Base-by-base conservation (phyloP, 2,113 vertebrate species). In the Otolemur garnettii region DNA sequence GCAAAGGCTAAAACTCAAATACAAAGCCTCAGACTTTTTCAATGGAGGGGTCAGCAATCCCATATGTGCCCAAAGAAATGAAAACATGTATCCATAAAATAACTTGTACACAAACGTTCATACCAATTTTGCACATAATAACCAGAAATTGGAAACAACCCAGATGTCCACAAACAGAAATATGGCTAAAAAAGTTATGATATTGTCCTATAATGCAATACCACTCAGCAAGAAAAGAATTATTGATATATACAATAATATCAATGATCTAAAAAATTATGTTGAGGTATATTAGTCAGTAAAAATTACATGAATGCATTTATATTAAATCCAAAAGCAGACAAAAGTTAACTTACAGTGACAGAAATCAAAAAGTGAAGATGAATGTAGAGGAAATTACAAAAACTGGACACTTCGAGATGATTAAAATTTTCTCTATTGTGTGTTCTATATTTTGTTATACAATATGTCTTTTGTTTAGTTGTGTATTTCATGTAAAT, bases 151-250 rank as follows among this genome's bases (percentile, higher is more conserved):
- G 11, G 38, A 84, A 86, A 85, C 50, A 71, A 62, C 18, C 21
- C 45, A 90, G 79, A 92, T 28, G 28, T 33, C 68, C 14, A 53
- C 45, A 14, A 79, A 85, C 3, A 85, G 19, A 18, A 88, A 42
- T 42, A 91, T 0, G 17, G 7, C 75, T 35, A 85, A 79, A 93
- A 38, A 84, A 80, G 84, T 0, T 69, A 30, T 78, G 74, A 30
- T 88, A 75, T 81, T 91, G 88, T 69, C 42, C 80, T 68, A 95
- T 33, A 42, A 38, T n/a, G 13, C n/a, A 91, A 60, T 88, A 79
- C 4, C 35, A 83, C 17, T 80, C 59, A 75, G 57, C 64, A 83
- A 93, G 10, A 80, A 74, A 90, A 87, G 35, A 77, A 33, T 17
- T 74, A 72, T 4, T 79, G 38, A 60, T 21, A 85, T 10, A 90